Base-by-base conservation (phyloP, 2,888 invertebrate genomes). In the Spodoptera picta region DNA sequence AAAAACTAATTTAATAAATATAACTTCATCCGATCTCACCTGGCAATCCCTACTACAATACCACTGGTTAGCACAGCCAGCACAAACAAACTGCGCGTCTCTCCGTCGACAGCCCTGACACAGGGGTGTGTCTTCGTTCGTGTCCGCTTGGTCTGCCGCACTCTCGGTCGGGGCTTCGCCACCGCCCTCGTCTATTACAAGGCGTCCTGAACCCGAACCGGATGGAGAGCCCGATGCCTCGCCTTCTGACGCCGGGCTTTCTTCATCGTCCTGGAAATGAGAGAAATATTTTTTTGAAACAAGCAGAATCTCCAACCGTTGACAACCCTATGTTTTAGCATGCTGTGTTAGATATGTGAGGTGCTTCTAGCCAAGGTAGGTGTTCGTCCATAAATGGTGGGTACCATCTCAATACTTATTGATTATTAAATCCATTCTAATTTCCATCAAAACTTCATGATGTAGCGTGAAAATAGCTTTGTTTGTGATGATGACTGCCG, bases 1-100 rank as follows among this genome's bases (percentile, higher is more conserved):
- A 19, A 19, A 19, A 19, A 19, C 19, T 1, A 19, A 19, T 19
- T 19, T 19, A 19, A 19, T 19, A 19, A 19, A 19, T 19, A 19
- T 19, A 2, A 19, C 19, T 19, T 19, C 19, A 19, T 2, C 1
- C 1, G 2, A 19, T 19, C 69, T 62, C 91, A 98, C 98, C 97
- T 98, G 98, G 89, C 98, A 99, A 75, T 98, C 97, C 60, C 98
- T 95, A 86, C 98, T 98, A 95, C 98, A 99, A 91, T 99, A 98
- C 98, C 98, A 98, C 93, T 98, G 98, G 92, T 97, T 98, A 75
- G 97, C 97, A 89, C 98, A 98, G 54, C 97, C 98, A 49, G 98
- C 98, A 88, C 98, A 98, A 48, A 98, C 97, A 86, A 97, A 98
- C 92, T 97, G 97, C 67, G 98, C 98, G 81, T 97, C 96, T 72